A percentile compares a stretch with the other conserved stretches of the same genome.
Conservation (phyloP, 2,113 vertebrate species). For the Ceyx margarethae region DNA sequence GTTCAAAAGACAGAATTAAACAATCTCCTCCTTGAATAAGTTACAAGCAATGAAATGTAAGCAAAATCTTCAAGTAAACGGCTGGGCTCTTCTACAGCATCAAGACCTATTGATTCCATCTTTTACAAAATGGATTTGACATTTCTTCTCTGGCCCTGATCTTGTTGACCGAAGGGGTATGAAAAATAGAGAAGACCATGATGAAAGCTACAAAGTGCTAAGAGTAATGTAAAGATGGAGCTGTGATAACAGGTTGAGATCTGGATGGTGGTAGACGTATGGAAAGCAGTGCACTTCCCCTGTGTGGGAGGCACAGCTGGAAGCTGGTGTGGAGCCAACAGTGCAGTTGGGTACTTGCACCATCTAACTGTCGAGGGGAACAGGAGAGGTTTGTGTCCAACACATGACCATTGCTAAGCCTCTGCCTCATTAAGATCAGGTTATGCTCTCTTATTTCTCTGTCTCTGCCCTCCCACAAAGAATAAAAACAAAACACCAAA, state of each 20-base stretch:
- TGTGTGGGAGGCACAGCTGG: not conserved
- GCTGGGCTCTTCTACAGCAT: not conserved
- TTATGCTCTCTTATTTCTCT: not conserved
- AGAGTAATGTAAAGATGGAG: not conserved
- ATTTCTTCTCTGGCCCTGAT: not conserved
- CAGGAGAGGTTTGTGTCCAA: not conserved
- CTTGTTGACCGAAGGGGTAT: not conserved
- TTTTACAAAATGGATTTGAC: not conserved
- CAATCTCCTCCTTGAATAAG: not conserved
- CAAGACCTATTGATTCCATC: not conserved
- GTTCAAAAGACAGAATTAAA: not conserved
- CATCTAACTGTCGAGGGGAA: not conserved
- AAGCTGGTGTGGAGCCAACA: not conserved
- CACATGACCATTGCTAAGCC: accelerated
- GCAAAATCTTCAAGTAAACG: not conserved
- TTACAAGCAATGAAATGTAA: not conserved
- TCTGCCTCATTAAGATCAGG: accelerated
- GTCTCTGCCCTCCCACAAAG: not conserved
- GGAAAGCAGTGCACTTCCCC: not conserved
- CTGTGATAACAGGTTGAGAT: not conserved
- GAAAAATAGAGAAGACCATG: not conserved
- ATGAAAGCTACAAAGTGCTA: not conserved
- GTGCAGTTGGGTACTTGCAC: not conserved
- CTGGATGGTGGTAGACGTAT: accelerated
- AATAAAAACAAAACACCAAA: not conserved